These are phyloP conservation scores for Noctua comes DNA, from an alignment of 2,888 invertebrate species.

Conservation along the genomic window DNA sequence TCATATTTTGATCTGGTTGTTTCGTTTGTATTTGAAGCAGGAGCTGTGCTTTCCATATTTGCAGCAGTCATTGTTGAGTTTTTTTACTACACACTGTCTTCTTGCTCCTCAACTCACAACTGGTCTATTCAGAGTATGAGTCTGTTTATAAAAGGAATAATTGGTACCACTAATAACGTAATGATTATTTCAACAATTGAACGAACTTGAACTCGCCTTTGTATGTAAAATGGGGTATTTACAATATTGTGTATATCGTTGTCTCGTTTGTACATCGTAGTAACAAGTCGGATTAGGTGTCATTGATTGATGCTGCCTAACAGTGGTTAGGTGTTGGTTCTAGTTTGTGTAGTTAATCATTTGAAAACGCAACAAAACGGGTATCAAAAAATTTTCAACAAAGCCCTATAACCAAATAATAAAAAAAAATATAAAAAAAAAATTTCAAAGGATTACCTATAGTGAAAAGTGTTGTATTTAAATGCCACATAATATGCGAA, in stretches of 20 bases:
- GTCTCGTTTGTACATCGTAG: constrained; percentile 5
- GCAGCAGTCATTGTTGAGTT: constrained; percentile 42
- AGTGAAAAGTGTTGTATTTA: neutral
- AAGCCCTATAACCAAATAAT: too few relatives aligned
- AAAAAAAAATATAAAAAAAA: too few relatives aligned
- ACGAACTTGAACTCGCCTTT: constrained; percentile 50
- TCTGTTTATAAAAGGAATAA: constrained; percentile 36
- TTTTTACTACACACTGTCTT: neutral
- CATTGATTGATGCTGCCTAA: constrained; percentile 8
- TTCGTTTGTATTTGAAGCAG: constrained; percentile 3
- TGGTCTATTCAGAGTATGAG: constrained; percentile 4
- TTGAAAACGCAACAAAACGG: neutral
- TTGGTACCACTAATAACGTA: constrained; percentile 7
- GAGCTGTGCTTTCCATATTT: constrained; percentile 28
- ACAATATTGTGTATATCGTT: constrained; percentile 13
- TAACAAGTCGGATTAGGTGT: neutral
- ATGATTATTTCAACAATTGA: constrained; percentile 38
- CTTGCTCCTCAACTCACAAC: constrained; percentile 23
- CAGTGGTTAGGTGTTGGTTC: neutral
- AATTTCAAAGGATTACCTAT: neutral
- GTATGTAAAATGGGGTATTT: constrained; percentile 39
- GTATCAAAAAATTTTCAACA: neutral
- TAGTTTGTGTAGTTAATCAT: neutral
- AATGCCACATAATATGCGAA: neutral
- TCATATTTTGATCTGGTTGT: constrained; percentile 6